These are phyloP conservation scores for Crocidura indochinensis DNA, from an alignment of 2,797 vertebrate genomes.

Conservation along the genomic window DNA sequence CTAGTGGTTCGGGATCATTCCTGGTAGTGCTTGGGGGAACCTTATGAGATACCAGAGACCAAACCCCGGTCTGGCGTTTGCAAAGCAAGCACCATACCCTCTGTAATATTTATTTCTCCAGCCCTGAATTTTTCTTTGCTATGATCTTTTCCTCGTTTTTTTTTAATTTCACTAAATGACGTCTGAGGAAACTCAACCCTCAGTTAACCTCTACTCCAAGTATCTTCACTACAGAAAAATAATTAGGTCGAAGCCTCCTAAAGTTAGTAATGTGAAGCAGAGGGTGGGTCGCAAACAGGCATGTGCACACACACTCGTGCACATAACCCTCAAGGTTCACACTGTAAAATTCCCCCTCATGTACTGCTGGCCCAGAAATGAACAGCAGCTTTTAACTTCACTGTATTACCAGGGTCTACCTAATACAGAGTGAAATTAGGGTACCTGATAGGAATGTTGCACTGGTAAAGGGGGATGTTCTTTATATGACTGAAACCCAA, in stretches of 20 bases:
- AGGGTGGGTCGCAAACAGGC: neutral
- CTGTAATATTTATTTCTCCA: no score
- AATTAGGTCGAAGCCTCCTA: slow-evolving; percentile 17
- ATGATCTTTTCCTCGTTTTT: neutral
- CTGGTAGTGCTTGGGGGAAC: no score
- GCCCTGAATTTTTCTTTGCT: neutral
- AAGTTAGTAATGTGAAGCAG: neutral
- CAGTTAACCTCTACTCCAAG: neutral
- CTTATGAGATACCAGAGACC: no score
- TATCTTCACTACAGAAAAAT: slow-evolving; percentile 35
- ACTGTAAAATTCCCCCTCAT: slow-evolving; percentile 19
- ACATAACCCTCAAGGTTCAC: neutral
- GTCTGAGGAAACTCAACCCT: neutral
- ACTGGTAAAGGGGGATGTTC: no score
- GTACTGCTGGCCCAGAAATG: neutral
- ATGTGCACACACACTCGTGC: neutral
- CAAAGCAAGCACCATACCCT: no score
- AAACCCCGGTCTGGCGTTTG: no score
- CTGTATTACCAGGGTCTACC: neutral
- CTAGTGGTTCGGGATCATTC: no score
- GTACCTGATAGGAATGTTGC: neutral
- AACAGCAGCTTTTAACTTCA: slow-evolving; percentile 13
- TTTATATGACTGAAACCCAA: no score
- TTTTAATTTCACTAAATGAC: neutral
- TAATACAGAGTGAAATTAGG: neutral